Evolutionary conservation across 2,797 vertebrate genomes (phyloP).

Genomic region (Cynopterus sphinx): DNA sequence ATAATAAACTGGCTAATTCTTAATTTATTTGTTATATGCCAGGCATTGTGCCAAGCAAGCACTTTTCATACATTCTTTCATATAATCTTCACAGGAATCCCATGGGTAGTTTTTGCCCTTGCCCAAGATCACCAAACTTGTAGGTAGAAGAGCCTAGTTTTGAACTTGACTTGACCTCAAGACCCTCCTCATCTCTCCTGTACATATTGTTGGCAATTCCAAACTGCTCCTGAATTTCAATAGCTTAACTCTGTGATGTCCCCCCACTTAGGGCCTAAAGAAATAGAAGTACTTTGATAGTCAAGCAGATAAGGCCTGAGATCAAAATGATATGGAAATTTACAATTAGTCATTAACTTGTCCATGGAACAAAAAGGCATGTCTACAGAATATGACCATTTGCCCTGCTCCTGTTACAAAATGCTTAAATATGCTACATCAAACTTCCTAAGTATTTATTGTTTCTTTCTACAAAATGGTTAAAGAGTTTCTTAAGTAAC

Average conservation of each 20-base stretch:
- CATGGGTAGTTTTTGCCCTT: too few relatives aligned
- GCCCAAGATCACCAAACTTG: neutral
- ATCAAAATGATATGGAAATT: neutral
- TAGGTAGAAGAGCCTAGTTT: neutral
- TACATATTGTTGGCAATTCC: neutral
- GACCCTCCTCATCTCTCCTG: neutral
- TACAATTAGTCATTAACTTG: neutral
- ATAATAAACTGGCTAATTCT: neutral
- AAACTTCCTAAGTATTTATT: neutral
- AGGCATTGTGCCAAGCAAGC: neutral
- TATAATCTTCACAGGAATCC: neutral
- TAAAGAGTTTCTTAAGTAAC: neutral
- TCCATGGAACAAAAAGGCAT: neutral
- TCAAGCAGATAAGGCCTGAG: neutral
- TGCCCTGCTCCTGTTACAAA: neutral
- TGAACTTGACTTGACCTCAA: neutral
- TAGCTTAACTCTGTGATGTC: neutral
- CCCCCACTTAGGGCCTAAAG: neutral
- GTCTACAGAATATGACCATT: neutral
- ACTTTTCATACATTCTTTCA: neutral
- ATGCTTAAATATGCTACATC: neutral
- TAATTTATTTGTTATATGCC: neutral
- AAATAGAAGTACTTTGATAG: neutral
- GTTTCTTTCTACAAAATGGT: neutral
- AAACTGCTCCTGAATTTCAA: neutral